Evolutionary conservation across 2,888 invertebrate genomes (phyloP), one percentile per base, ranked within the genome.

Genomic region (Heliconius ismenius): DNA sequence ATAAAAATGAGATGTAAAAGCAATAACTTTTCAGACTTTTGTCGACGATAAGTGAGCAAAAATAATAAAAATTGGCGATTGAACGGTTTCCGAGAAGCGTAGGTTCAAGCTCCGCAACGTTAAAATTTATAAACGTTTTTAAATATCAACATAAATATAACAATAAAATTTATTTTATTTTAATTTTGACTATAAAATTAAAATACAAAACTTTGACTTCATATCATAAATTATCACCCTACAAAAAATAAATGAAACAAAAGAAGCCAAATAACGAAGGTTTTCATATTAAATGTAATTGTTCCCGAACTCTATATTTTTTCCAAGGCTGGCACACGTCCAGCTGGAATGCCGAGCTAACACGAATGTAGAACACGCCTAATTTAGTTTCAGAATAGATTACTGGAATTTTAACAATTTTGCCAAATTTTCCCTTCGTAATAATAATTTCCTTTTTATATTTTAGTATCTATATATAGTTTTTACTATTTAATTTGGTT

Each of bases 341-440:
- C 76, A 76, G 72, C 58, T 76, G 73, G 76, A 76, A 72, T 65
- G 36, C 43, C 15, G 43, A 43, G 58, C 72, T 54, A 60, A 65
- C 65, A 65, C 28, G 72, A 67, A 76, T 65, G 73, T 73, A 73
- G 76, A 73, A 76, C 72, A 73, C 73, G 60, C 73, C 65, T 73
- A 73, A 76, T 76, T 65, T 73, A 76, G 43, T 76, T 75, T 72
- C 60, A 72, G 64, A 72, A 63, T 76, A 76, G 63, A 76, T 76
- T 60, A 76, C 64, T 72, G 72, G 26, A 65, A 39, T 54, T 54
- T 70, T 73, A 36, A 36, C 58, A 43, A 76, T 65, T 65, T 63
- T 43, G 26, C 58, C 64, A 72, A 76, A 65, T 60, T 39, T 39
- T 26, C 26, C 4, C 39, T 62, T 36, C 24, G 7, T 43, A 70